Percentiles rank a stretch among this genome's conserved stretches.
Conservation (phyloP, 2,888 invertebrate genomes). For the Pachydiplax longipennis region DNA sequence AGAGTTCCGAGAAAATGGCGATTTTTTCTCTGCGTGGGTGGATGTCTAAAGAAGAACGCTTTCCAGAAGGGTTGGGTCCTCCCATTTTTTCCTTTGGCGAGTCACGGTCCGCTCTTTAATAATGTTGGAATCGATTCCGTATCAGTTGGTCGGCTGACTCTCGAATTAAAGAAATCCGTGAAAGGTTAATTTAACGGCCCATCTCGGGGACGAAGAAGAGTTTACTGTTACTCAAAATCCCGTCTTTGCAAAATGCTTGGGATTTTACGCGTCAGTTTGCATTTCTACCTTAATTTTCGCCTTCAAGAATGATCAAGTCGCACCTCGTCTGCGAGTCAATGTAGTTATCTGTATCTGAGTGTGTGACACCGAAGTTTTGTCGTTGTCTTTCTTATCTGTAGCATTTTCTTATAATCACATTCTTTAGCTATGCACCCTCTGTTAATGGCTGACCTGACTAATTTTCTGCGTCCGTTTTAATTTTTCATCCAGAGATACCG, state of each 20-base stretch:
- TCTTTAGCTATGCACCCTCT: not conserved
- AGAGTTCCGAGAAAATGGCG: not conserved
- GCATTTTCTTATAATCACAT: not conserved
- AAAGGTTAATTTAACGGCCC: not conserved
- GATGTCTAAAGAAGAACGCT: not conserved
- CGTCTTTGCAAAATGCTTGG: not conserved
- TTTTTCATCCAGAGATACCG: too few species aligned
- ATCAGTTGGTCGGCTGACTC: constrained; percentile 11
- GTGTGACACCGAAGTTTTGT: too few species aligned
- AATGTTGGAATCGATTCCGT: constrained; percentile 24
- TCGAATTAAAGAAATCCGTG: not conserved
- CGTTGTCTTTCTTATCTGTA: too few species aligned
- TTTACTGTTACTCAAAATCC: not conserved
- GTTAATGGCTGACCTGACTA: not conserved
- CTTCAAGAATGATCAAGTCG: not conserved
- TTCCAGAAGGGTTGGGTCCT: not conserved
- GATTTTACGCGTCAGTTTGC: not conserved
- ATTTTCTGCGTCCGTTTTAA: too few species aligned
- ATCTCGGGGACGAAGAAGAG: not conserved
- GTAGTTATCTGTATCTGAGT: too few species aligned
- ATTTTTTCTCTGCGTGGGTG: not conserved
- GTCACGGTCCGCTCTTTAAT: constrained; percentile 36
- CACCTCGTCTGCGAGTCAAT: not conserved
- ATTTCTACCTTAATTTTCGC: not conserved
- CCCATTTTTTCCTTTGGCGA: not conserved